These are phyloP conservation scores for Thamnophis sirtalis DNA, from an alignment of 2,113 vertebrate genomes.

Conservation along the genomic window DNA sequence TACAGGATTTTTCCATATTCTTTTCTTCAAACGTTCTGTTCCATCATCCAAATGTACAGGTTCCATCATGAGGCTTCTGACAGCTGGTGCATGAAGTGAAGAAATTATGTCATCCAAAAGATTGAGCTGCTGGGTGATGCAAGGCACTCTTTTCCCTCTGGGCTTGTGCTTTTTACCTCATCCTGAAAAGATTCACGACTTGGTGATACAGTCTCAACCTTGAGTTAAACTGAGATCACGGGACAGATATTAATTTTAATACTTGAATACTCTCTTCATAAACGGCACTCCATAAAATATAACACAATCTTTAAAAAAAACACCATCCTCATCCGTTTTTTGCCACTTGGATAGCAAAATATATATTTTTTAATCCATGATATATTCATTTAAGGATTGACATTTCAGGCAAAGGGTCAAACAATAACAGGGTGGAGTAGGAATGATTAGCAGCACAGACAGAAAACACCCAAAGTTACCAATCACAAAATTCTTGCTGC, in stretches of 20 bases:
- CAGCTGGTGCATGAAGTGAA: constrained; percentile 40
- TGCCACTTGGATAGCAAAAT: background rate
- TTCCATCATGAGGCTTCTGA: constrained; percentile 45
- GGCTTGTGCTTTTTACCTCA: constrained; percentile 64
- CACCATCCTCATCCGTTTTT: background rate
- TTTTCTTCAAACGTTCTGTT: constrained; percentile 39
- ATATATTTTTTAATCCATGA: constrained; percentile 11
- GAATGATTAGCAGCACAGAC: background rate
- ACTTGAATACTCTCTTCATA: constrained; percentile 60
- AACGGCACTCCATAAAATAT: constrained; percentile 51
- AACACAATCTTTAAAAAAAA: background rate
- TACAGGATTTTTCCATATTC: background rate
- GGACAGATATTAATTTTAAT: constrained; percentile 63
- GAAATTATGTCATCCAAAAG: constrained; percentile 53
- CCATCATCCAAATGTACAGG: constrained; percentile 3
- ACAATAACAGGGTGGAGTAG: constrained; percentile 14
- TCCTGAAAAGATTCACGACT: constrained; percentile 68
- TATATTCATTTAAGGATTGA: accelerated
- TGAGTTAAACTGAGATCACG: constrained; percentile 55
- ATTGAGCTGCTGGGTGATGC: constrained; percentile 46
- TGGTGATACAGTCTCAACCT: constrained; percentile 50
- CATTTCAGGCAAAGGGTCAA: background rate
- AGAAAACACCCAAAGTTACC: constrained; percentile 12
- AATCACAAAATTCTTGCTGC: background rate
- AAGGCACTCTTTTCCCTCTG: constrained; percentile 57